These are phyloP conservation scores for Hepsetus odoe DNA, from an alignment of 2,113 vertebrate genomes.

Conservation along the genomic window DNA sequence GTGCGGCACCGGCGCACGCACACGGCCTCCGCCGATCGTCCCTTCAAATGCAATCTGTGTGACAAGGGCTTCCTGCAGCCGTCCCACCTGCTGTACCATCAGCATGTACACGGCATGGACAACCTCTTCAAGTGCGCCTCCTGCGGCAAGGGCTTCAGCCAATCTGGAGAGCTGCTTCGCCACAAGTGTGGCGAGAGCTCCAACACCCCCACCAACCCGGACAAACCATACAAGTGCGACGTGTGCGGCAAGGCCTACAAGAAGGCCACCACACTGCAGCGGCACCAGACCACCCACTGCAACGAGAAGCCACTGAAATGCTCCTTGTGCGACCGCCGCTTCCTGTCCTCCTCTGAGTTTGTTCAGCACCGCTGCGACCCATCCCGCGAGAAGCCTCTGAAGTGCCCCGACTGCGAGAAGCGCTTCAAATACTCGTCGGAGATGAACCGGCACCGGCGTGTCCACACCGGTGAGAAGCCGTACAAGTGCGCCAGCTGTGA, in stretches of 20 bases:
- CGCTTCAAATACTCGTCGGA: constrained; percentile 97
- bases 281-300: constrained; percentile 92
- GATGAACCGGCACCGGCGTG: constrained; percentile 91
- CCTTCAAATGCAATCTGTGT: constrained; percentile 93
- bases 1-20: constrained; percentile 93
- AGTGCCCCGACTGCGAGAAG: constrained; percentile 95
- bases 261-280: constrained; percentile 91
- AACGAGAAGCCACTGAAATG: constrained; percentile 95
- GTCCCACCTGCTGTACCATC: constrained; percentile 93
- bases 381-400: constrained; percentile 90
- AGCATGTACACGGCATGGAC: constrained; percentile 94
- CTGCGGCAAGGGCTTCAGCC: constrained; percentile 96
- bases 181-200: constrained; percentile 92
- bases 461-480: constrained; percentile 96
- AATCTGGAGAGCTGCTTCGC: constrained; percentile 91
- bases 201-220: constrained; percentile 68
- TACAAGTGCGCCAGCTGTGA: constrained; percentile 94
- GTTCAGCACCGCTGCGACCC: constrained; percentile 97
- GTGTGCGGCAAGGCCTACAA: constrained; percentile 97
- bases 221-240: constrained; percentile 93
- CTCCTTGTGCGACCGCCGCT: constrained; percentile 93
- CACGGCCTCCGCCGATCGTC: constrained; percentile 80
- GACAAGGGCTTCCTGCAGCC: constrained; percentile 97
- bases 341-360: constrained; percentile 94
- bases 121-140: constrained; percentile 96